A percentile compares a stretch with the other conserved stretches of the same genome.
Evolutionary conservation across 92 coral and sea anemone genomes (phyloP).

Genomic region (Pocillopora grandis): DNA sequence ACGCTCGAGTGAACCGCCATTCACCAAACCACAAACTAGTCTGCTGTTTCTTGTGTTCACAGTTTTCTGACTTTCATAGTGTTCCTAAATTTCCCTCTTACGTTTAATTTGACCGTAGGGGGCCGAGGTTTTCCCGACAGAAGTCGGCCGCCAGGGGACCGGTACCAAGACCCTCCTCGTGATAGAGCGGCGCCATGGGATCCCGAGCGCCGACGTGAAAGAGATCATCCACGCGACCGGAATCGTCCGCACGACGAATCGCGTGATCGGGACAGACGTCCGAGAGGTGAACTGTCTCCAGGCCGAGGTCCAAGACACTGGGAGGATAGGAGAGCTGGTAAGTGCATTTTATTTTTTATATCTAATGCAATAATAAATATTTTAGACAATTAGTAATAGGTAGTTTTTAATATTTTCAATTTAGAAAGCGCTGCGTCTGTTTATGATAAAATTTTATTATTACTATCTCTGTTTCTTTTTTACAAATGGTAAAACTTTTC

Average conservation of each 20-base stretch:
- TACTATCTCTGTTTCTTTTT: too few species aligned
- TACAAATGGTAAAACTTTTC: too few species aligned
- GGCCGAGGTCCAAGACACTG: slow-evolving; percentile 70
- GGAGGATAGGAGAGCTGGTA: slow-evolving; percentile 66
- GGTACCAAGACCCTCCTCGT: slow-evolving; percentile 79
- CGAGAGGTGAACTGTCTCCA: slow-evolving; percentile 69
- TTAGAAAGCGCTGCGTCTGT: too few species aligned
- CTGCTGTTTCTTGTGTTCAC: too few species aligned
- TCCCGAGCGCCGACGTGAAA: slow-evolving; percentile 81
- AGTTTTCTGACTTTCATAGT: background rate
- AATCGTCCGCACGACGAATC: slow-evolving; percentile 65
- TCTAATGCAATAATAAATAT: too few species aligned
- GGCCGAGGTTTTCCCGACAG: slow-evolving; percentile 75
- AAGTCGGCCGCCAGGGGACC: slow-evolving; percentile 75
- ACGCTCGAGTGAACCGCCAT: too few species aligned
- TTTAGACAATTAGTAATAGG: too few species aligned
- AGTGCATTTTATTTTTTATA: background rate
- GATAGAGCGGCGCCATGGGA: slow-evolving; percentile 83
- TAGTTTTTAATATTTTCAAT: too few species aligned
- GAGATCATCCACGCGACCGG: slow-evolving; percentile 83
- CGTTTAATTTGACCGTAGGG: background rate
- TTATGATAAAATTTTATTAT: too few species aligned
- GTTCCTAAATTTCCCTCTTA: background rate
- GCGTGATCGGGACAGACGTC: slow-evolving; percentile 74
- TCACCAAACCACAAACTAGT: background rate